phyloP scores from a whole-genome alignment of 2,888 invertebrate species.

The Biston stratarius region DNA sequence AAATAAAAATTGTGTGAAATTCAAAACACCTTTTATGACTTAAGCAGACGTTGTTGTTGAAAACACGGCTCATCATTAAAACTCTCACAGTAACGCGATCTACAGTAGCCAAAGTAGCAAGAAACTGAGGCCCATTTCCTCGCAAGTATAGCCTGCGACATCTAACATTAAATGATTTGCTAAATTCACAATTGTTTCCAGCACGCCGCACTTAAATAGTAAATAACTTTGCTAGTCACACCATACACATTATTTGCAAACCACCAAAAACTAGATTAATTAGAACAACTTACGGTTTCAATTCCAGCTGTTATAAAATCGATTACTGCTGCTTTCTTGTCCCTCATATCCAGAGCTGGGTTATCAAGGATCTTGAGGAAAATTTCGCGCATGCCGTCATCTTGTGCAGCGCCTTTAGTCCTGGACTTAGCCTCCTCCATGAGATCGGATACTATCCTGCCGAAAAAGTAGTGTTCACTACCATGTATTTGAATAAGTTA shows the following conservation, averaged over 20 bases:
- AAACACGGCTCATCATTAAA: no score
- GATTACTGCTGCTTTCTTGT: conserved; percentile 94
- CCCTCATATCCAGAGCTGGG: conserved; percentile 90
- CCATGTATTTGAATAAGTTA: not conserved
- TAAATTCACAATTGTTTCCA: no score
- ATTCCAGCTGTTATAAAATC: conserved; percentile 96
- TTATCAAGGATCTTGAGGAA: conserved; percentile 91
- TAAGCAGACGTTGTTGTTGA: no score
- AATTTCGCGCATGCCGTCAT: conserved; percentile 89
- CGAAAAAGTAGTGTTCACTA: conserved; percentile 39
- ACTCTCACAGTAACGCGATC: no score
- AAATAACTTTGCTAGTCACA: no score
- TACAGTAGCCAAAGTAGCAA: no score
- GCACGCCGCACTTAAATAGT: no score
- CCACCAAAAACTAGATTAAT: no score
- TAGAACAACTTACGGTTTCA: conserved; percentile 88
- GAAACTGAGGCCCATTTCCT: no score
- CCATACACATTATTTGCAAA: no score
- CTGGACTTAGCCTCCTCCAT: conserved; percentile 89
- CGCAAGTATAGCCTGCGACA: no score
- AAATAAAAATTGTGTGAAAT: not conserved
- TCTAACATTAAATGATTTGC: no score
- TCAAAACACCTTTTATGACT: not conserved
- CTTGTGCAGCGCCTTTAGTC: conserved; percentile 83
- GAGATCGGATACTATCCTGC: conserved; percentile 92